Conservation (phyloP, 2,888 invertebrate genomes). For the Meloe dianella region DNA sequence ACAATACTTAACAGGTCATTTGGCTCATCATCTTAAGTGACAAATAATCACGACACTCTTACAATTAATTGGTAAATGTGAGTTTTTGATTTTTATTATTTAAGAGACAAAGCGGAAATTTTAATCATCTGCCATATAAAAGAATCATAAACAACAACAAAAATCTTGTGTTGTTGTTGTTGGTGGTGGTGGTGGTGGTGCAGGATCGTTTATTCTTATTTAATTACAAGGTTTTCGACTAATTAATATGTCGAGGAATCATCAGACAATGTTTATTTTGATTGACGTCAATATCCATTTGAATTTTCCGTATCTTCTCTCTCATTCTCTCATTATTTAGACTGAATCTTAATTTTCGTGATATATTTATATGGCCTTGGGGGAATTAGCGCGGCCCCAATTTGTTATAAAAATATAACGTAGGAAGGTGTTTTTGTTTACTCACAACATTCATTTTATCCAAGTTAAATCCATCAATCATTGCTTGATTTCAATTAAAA, state of each 20-base stretch:
- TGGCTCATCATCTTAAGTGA: slow-evolving; percentile 59
- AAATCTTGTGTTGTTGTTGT: not conserved
- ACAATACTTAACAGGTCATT: slow-evolving; percentile 38
- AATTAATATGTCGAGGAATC: slow-evolving; percentile 17
- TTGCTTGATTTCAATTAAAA: not conserved
- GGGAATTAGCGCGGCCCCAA: slow-evolving; percentile 47
- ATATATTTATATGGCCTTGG: slow-evolving; percentile 53
- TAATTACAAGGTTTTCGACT: slow-evolving; percentile 4
- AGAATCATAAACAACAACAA: not conserved
- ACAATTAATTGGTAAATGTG: slow-evolving; percentile 60
- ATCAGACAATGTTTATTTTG: slow-evolving; percentile 21
- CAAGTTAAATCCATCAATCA: slow-evolving; percentile 26
- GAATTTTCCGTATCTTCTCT: slow-evolving; percentile 24
- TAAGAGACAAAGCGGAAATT: slow-evolving; percentile 46
- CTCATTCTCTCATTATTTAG: slow-evolving; percentile 46
- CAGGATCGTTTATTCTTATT: no score
- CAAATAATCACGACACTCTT: slow-evolving; percentile 59
- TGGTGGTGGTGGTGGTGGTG: not conserved
- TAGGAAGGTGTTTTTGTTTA: slow-evolving; percentile 15
- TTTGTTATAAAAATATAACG: slow-evolving; percentile 26
- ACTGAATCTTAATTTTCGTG: slow-evolving; percentile 48
- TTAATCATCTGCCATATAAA: slow-evolving; percentile 40
- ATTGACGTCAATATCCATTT: slow-evolving; percentile 26
- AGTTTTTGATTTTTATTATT: slow-evolving; percentile 55
- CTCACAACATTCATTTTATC: not conserved